Evolutionary conservation across 2,888 invertebrate genomes (phyloP), one percentile per base, ranked within the genome.

Genomic region (Cerastoderma edule): DNA sequence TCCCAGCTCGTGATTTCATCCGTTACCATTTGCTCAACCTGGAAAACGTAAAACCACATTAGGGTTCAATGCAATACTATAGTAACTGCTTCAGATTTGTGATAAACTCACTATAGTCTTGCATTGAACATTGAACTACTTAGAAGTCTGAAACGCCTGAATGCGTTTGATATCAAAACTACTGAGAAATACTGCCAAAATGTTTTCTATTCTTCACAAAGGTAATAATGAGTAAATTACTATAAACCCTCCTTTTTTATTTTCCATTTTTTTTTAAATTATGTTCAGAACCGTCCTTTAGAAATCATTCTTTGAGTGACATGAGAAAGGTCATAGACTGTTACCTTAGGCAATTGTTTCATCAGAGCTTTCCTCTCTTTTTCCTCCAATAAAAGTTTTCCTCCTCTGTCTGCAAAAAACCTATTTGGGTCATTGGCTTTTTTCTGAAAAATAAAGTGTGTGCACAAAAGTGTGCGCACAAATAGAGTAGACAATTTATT

Each of bases 401-500:
- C 97, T 0, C 98, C 97, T 46, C 98, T 94, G 92, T 98, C 97
- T 85, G 96, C 95, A 90, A 95, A 97, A 90, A 95, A 97, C 56
- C 98, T 94, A 82, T 96, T 95, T 0, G 96, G 96, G 87, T 96
- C 96, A n/a, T 95, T 94, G 0, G 96, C 95, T 69, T 88, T 90
- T 78, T 83, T 89, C 92, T 92, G 86, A 5, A 85, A 81, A 46
- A 46, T 27, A 22, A 48, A 4, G n/a, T n/a, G n/a, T n/a, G n/a
- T n/a, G n/a, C n/a, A n/a, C n/a, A n/a, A n/a, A n/a, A n/a, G n/a
- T n/a, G n/a, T n/a, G n/a, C n/a, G n/a, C n/a, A n/a, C n/a, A n/a
- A n/a, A n/a, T n/a, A n/a, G n/a, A n/a, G n/a, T n/a, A n/a, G n/a
- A n/a, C n/a, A n/a, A n/a, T n/a, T n/a, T n/a, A n/a, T n/a, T n/a